Conservation (phyloP, 35 echinoderm and acorn worm species). For the Apostichopus californicus region DNA sequence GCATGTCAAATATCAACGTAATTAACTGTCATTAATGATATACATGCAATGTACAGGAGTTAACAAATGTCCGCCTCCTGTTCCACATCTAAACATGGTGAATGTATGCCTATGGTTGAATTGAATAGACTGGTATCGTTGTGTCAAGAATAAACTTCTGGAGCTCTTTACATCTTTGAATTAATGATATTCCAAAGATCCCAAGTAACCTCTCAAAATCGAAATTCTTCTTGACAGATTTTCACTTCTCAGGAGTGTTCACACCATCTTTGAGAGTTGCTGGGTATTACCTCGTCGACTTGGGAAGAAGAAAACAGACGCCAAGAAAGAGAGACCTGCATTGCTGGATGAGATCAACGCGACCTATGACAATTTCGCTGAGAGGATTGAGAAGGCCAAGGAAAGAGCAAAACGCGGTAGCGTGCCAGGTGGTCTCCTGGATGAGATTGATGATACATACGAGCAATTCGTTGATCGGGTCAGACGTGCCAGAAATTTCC, state of each 20-base stretch:
- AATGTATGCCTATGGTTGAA: too few species aligned
- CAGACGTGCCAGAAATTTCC: not conserved
- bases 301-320: conserved; percentile 13
- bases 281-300: conserved; percentile 6
- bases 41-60: too few species aligned
- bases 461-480: conserved; percentile 34
- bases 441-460: conserved; percentile 51
- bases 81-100: too few species aligned
- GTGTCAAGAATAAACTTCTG: too few species aligned
- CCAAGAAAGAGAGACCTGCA: not conserved
- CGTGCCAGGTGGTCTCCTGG: not conserved
- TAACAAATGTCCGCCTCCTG: too few species aligned
- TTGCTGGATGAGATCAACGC: conserved; percentile 44
- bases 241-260: not conserved
- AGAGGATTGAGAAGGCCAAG: conserved; percentile 28
- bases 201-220: not conserved
- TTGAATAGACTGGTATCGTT: too few species aligned
- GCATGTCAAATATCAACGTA: too few species aligned
- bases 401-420: conserved; percentile 12
- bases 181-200: too few species aligned
- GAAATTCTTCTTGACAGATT: not conserved
- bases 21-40: too few species aligned
- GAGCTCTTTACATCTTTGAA: too few species aligned
- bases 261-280: not conserved
- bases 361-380: conserved; percentile 42